Conservation (phyloP, 2,888 invertebrate species). For the Xylota segnis region DNA sequence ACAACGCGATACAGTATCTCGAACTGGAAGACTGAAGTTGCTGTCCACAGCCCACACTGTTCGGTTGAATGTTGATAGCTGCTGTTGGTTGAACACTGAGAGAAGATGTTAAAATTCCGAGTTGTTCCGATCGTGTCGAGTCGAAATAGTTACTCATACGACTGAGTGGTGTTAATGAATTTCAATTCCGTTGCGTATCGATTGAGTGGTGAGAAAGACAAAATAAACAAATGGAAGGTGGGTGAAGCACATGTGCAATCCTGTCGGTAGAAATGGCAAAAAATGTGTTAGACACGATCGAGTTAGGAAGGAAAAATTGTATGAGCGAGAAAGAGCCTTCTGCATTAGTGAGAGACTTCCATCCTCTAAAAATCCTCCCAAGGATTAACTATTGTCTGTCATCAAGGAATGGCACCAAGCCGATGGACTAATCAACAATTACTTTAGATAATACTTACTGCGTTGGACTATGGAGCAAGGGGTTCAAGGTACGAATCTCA, state of each 20-base stretch:
- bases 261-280: background rate
- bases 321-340: no score
- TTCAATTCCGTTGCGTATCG: slow-evolving; percentile 54
- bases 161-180: slow-evolving; percentile 26
- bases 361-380: no score
- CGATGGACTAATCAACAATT: no score
- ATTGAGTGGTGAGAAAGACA: slow-evolving; percentile 14
- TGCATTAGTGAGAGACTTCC: no score
- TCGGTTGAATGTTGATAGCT: slow-evolving; percentile 12
- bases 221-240: slow-evolving; percentile 51
- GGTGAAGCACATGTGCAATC: slow-evolving; percentile 51
- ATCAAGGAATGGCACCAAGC: no score
- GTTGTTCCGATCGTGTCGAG: slow-evolving; percentile 30
- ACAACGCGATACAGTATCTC: slow-evolving; percentile 63
- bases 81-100: slow-evolving; percentile 7
- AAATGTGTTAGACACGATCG: slow-evolving; percentile 43
- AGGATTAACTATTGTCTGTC: no score
- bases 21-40: slow-evolving; percentile 19
- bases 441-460: no score
- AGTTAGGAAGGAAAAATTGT: no score
- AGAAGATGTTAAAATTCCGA: slow-evolving; percentile 48
- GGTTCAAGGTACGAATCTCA: no score
- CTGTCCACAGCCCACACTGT: slow-evolving; percentile 65
- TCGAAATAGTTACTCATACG: slow-evolving; percentile 10
- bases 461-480: no score